phyloP scores from a whole-genome alignment of 2,113 vertebrate genomes.

The Rhagologus leucostigma region DNA sequence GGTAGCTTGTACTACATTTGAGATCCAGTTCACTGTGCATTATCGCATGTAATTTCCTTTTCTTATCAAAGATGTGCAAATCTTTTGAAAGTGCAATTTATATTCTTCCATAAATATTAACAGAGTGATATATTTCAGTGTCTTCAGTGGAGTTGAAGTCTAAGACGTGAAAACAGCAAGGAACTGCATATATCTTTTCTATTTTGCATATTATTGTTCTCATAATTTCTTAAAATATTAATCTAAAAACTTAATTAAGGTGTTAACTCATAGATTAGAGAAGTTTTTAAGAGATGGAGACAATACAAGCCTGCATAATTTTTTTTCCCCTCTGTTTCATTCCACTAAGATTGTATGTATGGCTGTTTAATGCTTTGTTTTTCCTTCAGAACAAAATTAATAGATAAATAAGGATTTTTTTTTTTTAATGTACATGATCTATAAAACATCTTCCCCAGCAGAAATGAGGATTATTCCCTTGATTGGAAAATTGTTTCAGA shows the following conservation, averaged over 20 bases:
- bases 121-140: background rate
- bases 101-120: slow-evolving; percentile 34
- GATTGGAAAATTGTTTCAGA: background rate
- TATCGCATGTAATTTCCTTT: slow-evolving; percentile 25
- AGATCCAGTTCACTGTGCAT: background rate
- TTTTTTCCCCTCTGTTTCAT: background rate
- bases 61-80: slow-evolving; percentile 28
- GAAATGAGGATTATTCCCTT: background rate
- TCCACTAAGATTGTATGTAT: background rate
- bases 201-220: background rate
- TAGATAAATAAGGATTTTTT: background rate
- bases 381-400: background rate
- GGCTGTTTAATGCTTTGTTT: background rate
- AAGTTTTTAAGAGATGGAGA: background rate
- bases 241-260: slow-evolving; percentile 25
- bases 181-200: background rate
- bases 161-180: background rate
- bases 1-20: slow-evolving; percentile 19
- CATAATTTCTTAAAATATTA: background rate
- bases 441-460: background rate
- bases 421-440: background rate
- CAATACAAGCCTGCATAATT: background rate
- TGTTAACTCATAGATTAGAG: slow-evolving; percentile 31
- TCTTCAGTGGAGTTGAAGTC: background rate
- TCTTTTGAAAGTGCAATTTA: slow-evolving; percentile 11